These are phyloP conservation scores for Orthonyx spaldingii DNA, from an alignment of 2,113 vertebrate species.

Conservation along the genomic window DNA sequence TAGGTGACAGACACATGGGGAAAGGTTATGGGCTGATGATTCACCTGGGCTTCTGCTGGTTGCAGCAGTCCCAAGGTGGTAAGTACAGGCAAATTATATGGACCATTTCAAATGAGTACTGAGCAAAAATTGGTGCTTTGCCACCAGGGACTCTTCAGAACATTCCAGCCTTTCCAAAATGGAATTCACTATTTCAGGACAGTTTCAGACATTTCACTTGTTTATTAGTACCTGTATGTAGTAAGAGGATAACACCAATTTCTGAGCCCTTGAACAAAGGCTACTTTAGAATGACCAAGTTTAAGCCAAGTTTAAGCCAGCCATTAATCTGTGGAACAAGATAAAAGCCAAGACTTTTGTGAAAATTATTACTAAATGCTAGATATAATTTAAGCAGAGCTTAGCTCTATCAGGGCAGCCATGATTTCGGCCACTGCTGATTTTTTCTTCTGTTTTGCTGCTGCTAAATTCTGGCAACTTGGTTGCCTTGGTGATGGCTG, in stretches of 20 bases:
- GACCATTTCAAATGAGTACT: not conserved
- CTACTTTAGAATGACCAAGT: not conserved
- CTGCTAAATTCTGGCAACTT: not conserved
- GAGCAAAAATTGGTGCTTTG: not conserved
- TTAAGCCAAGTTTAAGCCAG: not conserved
- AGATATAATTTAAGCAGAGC: not conserved
- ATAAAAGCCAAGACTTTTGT: not conserved
- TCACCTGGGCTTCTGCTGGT: not conserved
- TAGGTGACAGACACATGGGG: not conserved
- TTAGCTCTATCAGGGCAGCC: not conserved
- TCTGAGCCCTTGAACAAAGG: not conserved
- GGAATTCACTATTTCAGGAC: not conserved
- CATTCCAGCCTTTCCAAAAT: not conserved
- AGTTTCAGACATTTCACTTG: not conserved
- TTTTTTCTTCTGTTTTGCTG: not conserved
- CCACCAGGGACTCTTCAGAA: not conserved
- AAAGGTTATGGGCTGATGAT: not conserved
- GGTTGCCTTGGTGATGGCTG: conserved; percentile 43
- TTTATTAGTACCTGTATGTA: not conserved
- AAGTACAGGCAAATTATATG: not conserved
- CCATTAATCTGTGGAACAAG: not conserved
- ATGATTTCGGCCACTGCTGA: not conserved
- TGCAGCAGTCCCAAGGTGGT: not conserved
- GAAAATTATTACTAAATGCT: not conserved
- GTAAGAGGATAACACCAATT: not conserved